Conservation (phyloP, 2,797 vertebrate genomes). For the Hemibagrus guttatus region DNA sequence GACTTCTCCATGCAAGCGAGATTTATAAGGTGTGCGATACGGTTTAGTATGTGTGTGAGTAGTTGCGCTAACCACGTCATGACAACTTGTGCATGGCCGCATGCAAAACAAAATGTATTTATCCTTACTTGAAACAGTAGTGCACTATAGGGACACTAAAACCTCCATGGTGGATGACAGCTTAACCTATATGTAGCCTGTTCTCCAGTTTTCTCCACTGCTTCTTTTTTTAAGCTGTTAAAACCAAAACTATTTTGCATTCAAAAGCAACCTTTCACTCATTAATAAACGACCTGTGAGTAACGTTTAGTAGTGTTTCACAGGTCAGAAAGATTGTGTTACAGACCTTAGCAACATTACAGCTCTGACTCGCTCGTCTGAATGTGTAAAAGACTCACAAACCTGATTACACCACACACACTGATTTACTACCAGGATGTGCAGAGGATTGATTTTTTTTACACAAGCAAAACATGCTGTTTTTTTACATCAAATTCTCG, state of each 20-base stretch:
- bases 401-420: background rate
- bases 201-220: background rate
- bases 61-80: conserved; percentile 73
- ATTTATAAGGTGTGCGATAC: conserved; percentile 77
- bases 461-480: background rate
- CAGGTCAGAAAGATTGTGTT: conserved; percentile 14
- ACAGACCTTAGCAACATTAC: background rate
- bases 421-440: background rate
- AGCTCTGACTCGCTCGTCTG: background rate
- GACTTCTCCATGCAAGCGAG: conserved; percentile 59
- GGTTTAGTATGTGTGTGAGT: conserved; percentile 76
- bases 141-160: background rate
- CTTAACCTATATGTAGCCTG: background rate
- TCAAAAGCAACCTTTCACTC: background rate
- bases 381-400: background rate
- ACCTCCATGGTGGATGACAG: background rate
- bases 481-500: background rate
- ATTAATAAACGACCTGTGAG: background rate
- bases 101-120: conserved; percentile 43
- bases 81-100: conserved; percentile 71
- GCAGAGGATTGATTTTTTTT: background rate
- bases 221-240: background rate
- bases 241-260: background rate
- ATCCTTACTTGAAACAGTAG: background rate
- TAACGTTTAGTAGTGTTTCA: background rate